Percentiles rank a stretch among this genome's conserved stretches.
Conservation (phyloP, 2,113 vertebrate species). For the Nycticryphes semicollaris region DNA sequence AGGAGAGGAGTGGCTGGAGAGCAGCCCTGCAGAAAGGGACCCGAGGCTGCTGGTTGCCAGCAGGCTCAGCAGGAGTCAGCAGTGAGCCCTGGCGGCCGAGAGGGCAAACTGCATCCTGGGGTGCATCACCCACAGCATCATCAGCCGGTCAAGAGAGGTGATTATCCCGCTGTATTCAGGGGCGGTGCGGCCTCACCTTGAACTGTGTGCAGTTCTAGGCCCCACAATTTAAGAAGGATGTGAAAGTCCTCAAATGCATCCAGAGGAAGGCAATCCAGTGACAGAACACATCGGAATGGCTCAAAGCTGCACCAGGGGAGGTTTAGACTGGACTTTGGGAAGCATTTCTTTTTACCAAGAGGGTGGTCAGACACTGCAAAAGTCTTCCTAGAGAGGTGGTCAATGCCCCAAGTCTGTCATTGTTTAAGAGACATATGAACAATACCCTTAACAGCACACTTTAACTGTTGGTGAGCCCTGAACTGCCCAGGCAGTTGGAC, state of each 20-base stretch:
- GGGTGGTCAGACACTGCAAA: not conserved
- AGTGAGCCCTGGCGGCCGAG: not conserved
- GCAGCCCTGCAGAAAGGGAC: not conserved
- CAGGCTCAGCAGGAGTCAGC: not conserved
- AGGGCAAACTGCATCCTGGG: not conserved
- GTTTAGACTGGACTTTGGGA: not conserved
- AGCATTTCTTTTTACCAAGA: not conserved
- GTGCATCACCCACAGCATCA: not conserved
- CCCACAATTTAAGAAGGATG: not conserved
- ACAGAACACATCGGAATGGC: fast-evolving
- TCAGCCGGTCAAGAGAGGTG: fast-evolving
- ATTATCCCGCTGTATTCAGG: not conserved
- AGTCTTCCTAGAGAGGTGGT: not conserved
- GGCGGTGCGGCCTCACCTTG: not conserved
- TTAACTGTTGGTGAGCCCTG: not conserved
- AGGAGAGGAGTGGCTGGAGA: not conserved
- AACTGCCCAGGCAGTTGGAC: not conserved
- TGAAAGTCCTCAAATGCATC: not conserved
- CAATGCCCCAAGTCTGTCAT: not conserved
- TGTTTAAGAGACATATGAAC: not conserved
- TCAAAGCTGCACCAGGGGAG: not conserved
- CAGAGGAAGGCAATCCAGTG: not conserved
- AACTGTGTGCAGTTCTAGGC: not conserved
- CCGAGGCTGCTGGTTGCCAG: not conserved
- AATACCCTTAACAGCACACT: not conserved